These are phyloP conservation scores for Onychostruthus taczanowskii DNA, from an alignment of 2,113 vertebrate species.

Conservation along the genomic window DNA sequence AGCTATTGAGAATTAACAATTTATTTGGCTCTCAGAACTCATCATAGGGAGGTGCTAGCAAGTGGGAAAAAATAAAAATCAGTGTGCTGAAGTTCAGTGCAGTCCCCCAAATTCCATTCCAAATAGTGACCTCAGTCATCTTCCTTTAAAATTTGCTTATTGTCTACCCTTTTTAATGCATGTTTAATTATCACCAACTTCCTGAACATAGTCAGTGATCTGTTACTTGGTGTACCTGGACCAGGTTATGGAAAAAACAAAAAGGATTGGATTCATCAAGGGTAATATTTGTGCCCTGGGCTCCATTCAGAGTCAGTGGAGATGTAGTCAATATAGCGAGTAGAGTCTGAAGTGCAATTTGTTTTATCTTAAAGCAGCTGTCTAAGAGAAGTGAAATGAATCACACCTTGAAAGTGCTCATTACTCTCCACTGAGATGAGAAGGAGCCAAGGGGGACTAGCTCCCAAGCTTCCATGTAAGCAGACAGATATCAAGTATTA, in stretches of 20 bases:
- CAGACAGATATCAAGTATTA: neutral
- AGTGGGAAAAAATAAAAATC: neutral
- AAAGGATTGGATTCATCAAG: neutral
- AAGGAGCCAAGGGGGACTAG: neutral
- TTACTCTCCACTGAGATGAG: neutral
- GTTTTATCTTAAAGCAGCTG: neutral
- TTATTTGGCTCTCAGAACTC: neutral
- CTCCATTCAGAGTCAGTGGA: neutral
- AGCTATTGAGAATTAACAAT: neutral
- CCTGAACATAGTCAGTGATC: neutral
- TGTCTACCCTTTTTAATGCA: neutral
- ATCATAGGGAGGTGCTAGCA: neutral
- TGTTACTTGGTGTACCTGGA: neutral
- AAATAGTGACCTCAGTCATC: neutral
- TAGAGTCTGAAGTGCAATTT: neutral
- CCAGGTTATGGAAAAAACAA: neutral
- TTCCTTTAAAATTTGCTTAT: neutral
- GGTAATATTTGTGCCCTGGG: neutral
- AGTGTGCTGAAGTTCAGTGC: neutral
- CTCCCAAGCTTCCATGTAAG: neutral
- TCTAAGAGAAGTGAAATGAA: conserved; percentile 15
- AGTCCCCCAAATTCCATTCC: neutral
- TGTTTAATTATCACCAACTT: neutral
- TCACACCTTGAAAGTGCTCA: neutral
- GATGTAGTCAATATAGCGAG: neutral